phyloP scores from a whole-genome alignment of 2,888 invertebrate genomes.

The Spilarctia lutea region DNA sequence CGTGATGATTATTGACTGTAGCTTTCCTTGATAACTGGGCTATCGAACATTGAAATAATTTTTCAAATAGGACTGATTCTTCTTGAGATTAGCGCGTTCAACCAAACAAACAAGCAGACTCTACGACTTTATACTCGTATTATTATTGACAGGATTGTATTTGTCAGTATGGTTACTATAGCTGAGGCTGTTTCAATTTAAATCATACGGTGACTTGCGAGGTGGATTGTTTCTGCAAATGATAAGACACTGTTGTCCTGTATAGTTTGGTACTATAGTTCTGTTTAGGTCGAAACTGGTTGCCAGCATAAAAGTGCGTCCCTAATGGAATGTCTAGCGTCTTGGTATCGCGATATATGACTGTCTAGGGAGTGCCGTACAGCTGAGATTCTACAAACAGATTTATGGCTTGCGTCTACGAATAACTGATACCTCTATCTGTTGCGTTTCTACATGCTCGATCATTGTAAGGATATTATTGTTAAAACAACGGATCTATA shows the following conservation, averaged over 20 bases:
- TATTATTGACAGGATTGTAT: too few relatives aligned
- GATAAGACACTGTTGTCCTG: background rate
- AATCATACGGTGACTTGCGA: too few relatives aligned
- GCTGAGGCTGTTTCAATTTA: background rate
- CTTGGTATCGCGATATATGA: constrained; percentile 80
- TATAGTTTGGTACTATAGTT: constrained; percentile 17
- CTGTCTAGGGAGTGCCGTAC: constrained; percentile 74
- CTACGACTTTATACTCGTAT: too few relatives aligned
- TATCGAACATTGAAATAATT: too few relatives aligned
- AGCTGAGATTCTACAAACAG: constrained; percentile 81
- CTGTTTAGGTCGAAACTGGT: constrained; percentile 11
- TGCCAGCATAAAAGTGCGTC: constrained; percentile 56
- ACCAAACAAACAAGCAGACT: too few relatives aligned
- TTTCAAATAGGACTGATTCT: too few relatives aligned
- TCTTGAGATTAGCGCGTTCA: too few relatives aligned
- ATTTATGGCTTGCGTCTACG: constrained; percentile 77
- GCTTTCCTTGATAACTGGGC: too few relatives aligned
- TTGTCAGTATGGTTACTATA: background rate
- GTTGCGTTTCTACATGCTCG: constrained; percentile 12
- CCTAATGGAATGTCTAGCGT: constrained; percentile 62
- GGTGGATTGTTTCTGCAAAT: too few relatives aligned
- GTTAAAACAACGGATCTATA: background rate
- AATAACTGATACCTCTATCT: constrained; percentile 66
- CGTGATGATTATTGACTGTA: too few relatives aligned
- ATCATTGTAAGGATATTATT: background rate